Percentiles rank a stretch among this genome's conserved stretches.
phyloP scores from a whole-genome alignment of 2,113 vertebrate species.

The Tupaia chinensis region DNA sequence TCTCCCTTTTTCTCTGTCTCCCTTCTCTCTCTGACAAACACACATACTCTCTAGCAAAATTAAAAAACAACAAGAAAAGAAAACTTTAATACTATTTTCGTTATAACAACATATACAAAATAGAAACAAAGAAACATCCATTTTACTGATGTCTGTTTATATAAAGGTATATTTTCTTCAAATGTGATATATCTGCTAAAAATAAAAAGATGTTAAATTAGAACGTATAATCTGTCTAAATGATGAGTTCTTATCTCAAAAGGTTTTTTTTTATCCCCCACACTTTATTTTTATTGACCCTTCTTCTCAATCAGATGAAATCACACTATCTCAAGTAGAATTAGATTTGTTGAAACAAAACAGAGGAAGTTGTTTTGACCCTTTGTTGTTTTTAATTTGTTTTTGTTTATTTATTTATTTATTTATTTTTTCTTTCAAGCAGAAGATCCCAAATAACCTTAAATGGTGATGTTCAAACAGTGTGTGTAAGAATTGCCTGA shows the following conservation, averaged over 20 bases:
- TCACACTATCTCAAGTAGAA: background rate
- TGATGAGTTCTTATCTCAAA: background rate
- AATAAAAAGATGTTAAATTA: background rate
- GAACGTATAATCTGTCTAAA: background rate
- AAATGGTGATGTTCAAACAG: background rate
- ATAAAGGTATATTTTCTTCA: background rate
- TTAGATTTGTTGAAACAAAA: background rate
- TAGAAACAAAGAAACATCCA: slow-evolving; percentile 30
- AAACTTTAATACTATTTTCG: background rate
- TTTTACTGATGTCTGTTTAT: background rate
- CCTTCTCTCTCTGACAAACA: too few relatives aligned
- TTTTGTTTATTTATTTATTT: too few relatives aligned
- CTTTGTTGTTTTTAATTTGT: too few relatives aligned
- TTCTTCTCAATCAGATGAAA: background rate
- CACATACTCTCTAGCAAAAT: too few relatives aligned
- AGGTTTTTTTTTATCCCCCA: background rate
- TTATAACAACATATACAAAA: background rate
- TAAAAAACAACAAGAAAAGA: background rate
- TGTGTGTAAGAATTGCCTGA: background rate
- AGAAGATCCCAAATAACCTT: background rate
- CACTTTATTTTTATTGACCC: background rate
- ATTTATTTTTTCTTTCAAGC: background rate
- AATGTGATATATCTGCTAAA: slow-evolving; percentile 2
- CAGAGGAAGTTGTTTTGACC: background rate
- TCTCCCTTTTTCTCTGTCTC: too few relatives aligned